Evolutionary conservation across 2,113 vertebrate genomes (phyloP).

Genomic region (Cercopithecus mona): DNA sequence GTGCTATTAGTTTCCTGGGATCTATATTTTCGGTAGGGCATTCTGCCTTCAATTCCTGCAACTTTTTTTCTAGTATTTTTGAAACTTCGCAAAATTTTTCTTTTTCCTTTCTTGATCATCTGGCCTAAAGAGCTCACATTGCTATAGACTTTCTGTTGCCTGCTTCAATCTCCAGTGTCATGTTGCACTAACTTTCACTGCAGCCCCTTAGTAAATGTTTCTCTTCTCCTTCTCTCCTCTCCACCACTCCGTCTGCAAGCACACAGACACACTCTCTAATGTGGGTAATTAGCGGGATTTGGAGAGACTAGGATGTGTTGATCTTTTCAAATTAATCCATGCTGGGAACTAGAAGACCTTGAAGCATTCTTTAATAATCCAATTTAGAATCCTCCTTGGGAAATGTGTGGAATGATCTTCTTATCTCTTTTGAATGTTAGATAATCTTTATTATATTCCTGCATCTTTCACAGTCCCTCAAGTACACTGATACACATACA

Average conservation of each 20-base stretch:
- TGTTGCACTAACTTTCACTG: not conserved
- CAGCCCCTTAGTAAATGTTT: not conserved
- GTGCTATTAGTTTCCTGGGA: not conserved
- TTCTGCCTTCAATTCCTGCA: not conserved
- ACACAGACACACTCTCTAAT: not conserved
- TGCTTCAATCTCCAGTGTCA: not conserved
- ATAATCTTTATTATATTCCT: not conserved
- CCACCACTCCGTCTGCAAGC: not conserved
- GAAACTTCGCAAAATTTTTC: not conserved
- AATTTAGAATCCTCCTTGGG: not conserved
- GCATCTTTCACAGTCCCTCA: not conserved
- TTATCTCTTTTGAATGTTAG: not conserved
- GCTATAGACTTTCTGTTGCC: not conserved
- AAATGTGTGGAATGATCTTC: not conserved
- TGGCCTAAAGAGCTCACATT: not conserved
- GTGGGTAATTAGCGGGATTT: not conserved
- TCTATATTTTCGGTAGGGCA: not conserved
- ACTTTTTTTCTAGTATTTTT: not conserved
- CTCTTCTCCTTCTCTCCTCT: not conserved
- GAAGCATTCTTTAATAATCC: not conserved
- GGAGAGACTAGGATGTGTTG: not conserved
- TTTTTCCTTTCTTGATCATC: not conserved
- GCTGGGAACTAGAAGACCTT: not conserved
- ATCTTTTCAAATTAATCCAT: conserved; percentile 10
- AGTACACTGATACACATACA: not conserved